A percentile compares a stretch with the other conserved stretches of the same genome.
Conservation (phyloP, 2,113 vertebrate genomes). For the Cranoglanis bouderius region DNA sequence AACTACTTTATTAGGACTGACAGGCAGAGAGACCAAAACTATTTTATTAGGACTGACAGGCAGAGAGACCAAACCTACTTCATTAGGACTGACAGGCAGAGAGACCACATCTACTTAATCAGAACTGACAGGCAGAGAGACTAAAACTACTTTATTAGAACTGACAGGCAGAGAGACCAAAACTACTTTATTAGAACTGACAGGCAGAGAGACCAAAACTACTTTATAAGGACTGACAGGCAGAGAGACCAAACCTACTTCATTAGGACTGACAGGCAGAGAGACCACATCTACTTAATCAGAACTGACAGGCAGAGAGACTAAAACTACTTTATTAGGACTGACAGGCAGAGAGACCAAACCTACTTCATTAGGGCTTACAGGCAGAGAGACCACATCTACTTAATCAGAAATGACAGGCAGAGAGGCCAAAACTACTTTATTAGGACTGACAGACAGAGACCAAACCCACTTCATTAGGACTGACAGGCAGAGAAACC, state of each 20-base stretch:
- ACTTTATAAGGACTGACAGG: background rate
- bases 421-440: background rate
- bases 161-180: background rate
- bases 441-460: too few relatives aligned
- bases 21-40: background rate
- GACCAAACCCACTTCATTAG: too few relatives aligned
- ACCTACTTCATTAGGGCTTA: background rate
- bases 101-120: background rate
- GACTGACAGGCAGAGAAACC: too few relatives aligned
- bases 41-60: background rate
- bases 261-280: background rate
- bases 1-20: background rate
- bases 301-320: background rate
- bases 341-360: background rate
- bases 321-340: background rate
- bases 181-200: background rate
- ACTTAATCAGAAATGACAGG: background rate
- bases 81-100: background rate
- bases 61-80: background rate
- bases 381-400: background rate
- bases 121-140: background rate
- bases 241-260: background rate
- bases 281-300: background rate
- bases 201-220: background rate
- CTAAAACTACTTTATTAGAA: background rate